Conservation (phyloP, 2,113 vertebrate species). For the Origma solitaria region DNA sequence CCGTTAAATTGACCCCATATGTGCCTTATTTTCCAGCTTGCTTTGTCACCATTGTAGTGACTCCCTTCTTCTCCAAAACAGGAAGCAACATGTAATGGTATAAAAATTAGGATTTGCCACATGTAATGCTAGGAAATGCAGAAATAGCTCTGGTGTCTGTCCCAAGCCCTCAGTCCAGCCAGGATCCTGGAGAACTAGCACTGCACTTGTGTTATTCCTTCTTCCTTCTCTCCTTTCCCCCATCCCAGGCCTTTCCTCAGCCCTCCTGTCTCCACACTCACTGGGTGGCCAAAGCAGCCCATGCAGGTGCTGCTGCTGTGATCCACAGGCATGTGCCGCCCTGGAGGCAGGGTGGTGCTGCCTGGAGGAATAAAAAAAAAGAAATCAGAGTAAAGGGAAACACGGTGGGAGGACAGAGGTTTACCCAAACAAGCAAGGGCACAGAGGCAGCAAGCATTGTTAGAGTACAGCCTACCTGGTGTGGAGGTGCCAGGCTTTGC, state of each 20-base stretch:
- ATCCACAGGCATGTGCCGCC: not conserved
- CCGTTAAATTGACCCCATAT: not conserved
- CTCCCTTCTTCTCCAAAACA: not conserved
- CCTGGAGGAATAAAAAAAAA: not conserved
- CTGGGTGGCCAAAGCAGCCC: not conserved
- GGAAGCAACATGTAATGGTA: not conserved
- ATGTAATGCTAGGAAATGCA: not conserved
- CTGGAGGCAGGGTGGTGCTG: not conserved
- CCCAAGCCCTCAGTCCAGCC: not conserved
- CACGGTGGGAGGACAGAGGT: not conserved
- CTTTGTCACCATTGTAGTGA: not conserved
- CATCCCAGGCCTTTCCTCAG: not conserved
- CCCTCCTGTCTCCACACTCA: not conserved
- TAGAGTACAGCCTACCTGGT: not conserved
- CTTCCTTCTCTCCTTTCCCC: not conserved
- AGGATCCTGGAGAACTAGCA: not conserved
- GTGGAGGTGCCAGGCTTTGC: not conserved
- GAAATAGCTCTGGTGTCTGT: not conserved
- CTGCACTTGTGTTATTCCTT: not conserved
- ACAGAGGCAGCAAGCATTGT: rapidly evolving
- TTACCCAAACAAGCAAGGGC: not conserved
- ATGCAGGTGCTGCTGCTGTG: not conserved
- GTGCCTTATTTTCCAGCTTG: constrained; percentile 5
- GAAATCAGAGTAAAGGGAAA: not conserved
- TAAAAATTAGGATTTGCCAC: not conserved